Percentiles rank a stretch among this genome's conserved stretches.
Evolutionary conservation across 1,140 invertebrate species (phyloP).

Genomic region (Phocides pigmalion): DNA sequence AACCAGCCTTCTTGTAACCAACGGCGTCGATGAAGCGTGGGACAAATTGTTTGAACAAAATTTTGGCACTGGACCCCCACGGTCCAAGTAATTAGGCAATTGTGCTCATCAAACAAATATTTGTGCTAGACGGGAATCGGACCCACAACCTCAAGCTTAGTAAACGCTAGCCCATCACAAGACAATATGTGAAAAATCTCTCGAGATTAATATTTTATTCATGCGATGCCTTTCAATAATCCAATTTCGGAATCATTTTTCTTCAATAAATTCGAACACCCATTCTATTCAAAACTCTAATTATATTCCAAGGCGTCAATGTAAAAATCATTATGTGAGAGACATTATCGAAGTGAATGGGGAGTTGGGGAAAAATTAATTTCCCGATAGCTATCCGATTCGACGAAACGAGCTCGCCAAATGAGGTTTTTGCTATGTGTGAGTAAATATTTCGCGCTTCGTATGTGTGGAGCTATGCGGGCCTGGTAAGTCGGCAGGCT

Average conservation of each 20-base stretch:
- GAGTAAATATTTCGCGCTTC: background rate
- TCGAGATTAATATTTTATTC: background rate
- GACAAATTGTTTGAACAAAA: too few species aligned
- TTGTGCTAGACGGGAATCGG: too few species aligned
- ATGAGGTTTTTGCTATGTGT: slow-evolving; percentile 14
- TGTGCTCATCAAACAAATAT: too few species aligned
- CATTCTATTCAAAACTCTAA: slow-evolving; percentile 29
- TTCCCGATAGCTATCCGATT: slow-evolving; percentile 21
- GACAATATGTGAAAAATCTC: too few species aligned
- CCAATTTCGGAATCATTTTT: slow-evolving; percentile 16
- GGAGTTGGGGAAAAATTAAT: slow-evolving; percentile 28
- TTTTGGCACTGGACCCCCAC: too few species aligned
- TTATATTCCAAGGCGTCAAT: slow-evolving; percentile 19
- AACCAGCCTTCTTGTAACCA: too few species aligned
- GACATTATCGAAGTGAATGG: slow-evolving; percentile 27
- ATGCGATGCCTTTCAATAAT: slow-evolving; percentile 1
- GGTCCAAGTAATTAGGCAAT: too few species aligned
- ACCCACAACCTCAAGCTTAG: too few species aligned
- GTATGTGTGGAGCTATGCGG: background rate
- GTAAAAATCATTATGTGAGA: slow-evolving; percentile 27
- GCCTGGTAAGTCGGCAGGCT: too few species aligned
- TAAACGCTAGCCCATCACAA: too few species aligned
- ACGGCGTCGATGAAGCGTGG: too few species aligned
- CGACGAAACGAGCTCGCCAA: slow-evolving; percentile 1
- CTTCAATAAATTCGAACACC: background rate